Evolutionary conservation across 2,888 invertebrate species (phyloP).

Genomic region (Macrophya annulata): DNA sequence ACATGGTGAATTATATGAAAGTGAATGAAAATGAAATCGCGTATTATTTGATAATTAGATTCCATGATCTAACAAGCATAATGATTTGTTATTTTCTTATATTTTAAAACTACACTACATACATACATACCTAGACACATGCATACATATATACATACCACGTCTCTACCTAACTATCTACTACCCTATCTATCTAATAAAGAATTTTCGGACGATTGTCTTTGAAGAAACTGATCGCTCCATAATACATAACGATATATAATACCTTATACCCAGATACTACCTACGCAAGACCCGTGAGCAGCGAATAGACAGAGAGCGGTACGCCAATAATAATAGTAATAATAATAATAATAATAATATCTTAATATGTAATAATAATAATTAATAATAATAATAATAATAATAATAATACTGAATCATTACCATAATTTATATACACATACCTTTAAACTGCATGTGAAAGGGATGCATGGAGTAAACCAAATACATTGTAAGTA

Average conservation of each 20-base stretch:
- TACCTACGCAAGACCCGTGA: slow-evolving; percentile 20
- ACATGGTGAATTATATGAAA: not conserved
- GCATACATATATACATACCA: not conserved
- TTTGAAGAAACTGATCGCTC: slow-evolving; percentile 4
- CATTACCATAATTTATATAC: slow-evolving; percentile 80
- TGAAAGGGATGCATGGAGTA: slow-evolving; percentile 66
- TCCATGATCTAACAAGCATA: not conserved
- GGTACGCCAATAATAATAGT: slow-evolving; percentile 70
- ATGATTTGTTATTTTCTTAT: not conserved
- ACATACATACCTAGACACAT: too few species aligned
- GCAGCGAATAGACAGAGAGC: slow-evolving; percentile 51
- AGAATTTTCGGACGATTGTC: not conserved
- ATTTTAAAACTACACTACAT: not conserved
- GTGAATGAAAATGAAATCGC: not conserved
- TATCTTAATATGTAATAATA: slow-evolving; percentile 49
- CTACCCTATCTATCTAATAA: not conserved
- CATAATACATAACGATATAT: slow-evolving; percentile 15
- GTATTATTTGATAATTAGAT: slow-evolving; percentile 10
- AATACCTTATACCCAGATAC: slow-evolving; percentile 19
- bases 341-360: slow-evolving; percentile 67
- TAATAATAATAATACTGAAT: slow-evolving; percentile 77
- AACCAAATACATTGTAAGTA: slow-evolving; percentile 78
- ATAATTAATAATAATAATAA: slow-evolving; percentile 62
- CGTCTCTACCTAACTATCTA: not conserved
- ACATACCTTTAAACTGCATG: slow-evolving; percentile 62